Conservation (phyloP, 35 echinoderm and acorn worm genomes). For the Acanthaster planci region DNA sequence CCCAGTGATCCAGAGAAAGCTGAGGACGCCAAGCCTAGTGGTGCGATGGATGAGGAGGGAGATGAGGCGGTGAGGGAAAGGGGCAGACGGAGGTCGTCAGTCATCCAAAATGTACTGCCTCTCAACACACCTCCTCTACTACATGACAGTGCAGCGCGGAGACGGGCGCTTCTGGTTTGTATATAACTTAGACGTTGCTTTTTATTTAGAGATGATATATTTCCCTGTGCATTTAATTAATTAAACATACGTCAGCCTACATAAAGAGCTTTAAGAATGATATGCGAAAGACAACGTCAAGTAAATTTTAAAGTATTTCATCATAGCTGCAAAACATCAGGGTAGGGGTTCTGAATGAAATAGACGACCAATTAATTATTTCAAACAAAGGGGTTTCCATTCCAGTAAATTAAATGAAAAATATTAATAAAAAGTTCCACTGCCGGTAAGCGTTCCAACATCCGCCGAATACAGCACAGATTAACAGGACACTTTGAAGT, state of each 20-base stretch:
- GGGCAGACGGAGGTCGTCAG: background rate
- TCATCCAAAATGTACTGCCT: background rate
- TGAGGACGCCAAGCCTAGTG: background rate
- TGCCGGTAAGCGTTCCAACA: no score
- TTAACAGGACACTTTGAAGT: no score
- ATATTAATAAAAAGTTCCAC: no score
- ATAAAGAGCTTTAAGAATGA: background rate
- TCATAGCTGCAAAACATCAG: background rate
- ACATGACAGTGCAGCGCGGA: background rate
- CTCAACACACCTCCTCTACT: background rate
- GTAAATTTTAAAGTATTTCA: background rate
- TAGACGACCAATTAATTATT: no score
- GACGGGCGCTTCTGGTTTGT: background rate
- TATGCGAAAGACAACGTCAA: no score
- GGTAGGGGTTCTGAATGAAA: background rate
- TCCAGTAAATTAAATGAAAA: no score
- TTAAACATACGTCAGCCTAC: no score
- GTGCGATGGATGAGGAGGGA: background rate
- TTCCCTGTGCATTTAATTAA: no score
- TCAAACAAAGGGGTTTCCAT: no score
- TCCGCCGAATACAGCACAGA: no score
- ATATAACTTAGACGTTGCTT: background rate
- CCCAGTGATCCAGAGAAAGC: background rate
- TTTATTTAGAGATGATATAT: background rate
- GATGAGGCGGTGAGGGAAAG: background rate